Evolutionary conservation across 2,797 vertebrate genomes (phyloP).

Genomic region (Coluber constrictor): DNA sequence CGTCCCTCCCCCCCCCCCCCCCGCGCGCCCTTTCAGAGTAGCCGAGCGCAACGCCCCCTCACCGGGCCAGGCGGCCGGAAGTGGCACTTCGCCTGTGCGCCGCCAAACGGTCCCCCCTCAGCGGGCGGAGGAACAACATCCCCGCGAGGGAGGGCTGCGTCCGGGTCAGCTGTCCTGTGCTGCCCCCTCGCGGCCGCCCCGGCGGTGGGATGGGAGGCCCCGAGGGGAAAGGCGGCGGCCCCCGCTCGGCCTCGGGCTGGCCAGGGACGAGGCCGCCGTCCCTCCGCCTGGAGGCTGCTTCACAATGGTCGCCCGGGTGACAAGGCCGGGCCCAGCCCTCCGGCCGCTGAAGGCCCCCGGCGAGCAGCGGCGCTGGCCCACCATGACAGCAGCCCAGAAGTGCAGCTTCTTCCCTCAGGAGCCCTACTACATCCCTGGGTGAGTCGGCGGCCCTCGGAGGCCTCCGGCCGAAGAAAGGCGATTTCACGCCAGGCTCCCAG

Average conservation of each 20-base stretch:
- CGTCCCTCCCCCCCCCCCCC: too few species aligned
- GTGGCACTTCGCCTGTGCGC: background rate
- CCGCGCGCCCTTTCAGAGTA: background rate
- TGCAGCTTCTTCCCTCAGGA: constrained; percentile 16
- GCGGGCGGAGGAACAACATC: background rate
- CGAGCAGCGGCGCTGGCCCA: background rate
- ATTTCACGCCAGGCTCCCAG: background rate
- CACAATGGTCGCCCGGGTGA: constrained; percentile 19
- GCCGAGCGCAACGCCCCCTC: background rate
- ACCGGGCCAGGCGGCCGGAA: background rate
- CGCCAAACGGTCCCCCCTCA: background rate
- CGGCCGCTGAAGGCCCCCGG: background rate
- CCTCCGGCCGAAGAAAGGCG: background rate
- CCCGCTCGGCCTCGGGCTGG: too few species aligned
- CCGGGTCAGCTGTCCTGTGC: background rate
- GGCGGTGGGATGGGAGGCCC: background rate
- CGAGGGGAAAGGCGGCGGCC: too few species aligned
- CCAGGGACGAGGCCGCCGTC: too few species aligned
- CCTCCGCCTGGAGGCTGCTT: too few species aligned
- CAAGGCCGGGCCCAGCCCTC: background rate
- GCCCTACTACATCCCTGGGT: constrained; percentile 29
- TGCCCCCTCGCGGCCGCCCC: background rate
- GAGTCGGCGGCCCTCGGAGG: background rate
- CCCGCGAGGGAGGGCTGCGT: background rate
- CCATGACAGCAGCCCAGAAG: background rate